Conservation (phyloP, 2,113 vertebrate genomes). For the Chionodraco myersi region DNA sequence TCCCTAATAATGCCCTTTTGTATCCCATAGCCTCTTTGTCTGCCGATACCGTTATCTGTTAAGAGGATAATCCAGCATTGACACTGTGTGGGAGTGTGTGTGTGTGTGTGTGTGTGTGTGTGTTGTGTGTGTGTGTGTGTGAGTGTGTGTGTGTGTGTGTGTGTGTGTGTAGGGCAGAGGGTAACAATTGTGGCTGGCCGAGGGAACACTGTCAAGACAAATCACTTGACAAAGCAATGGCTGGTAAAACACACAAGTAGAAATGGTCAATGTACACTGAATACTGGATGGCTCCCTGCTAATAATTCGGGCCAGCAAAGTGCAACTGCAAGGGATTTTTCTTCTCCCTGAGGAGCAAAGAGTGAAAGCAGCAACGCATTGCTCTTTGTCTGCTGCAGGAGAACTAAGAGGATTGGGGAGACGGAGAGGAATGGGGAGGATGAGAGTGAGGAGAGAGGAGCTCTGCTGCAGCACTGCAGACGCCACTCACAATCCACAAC, state of each 20-base stretch:
- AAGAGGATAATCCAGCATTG: slow-evolving; percentile 59
- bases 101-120: slow-evolving; percentile 12
- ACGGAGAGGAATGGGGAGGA: slow-evolving; percentile 53
- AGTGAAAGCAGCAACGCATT: slow-evolving; percentile 68
- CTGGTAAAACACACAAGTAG: slow-evolving; percentile 46
- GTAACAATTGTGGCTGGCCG: slow-evolving; percentile 51
- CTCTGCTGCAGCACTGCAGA: slow-evolving; percentile 49
- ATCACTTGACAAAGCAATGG: slow-evolving; percentile 64
- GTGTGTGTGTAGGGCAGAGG: slow-evolving; percentile 36
- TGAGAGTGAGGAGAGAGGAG: slow-evolving; percentile 44
- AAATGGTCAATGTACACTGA: slow-evolving; percentile 59
- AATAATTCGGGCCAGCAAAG: slow-evolving; percentile 75
- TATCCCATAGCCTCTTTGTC: slow-evolving; percentile 51
- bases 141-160: slow-evolving; percentile 19
- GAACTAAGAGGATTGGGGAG: slow-evolving; percentile 72
- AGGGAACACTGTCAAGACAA: slow-evolving; percentile 66
- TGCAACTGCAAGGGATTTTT: slow-evolving; percentile 76
- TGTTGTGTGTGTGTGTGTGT: slow-evolving; percentile 27
- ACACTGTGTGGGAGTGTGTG: slow-evolving; percentile 27
- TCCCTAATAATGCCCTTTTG: slow-evolving; percentile 51
- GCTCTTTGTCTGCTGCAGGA: slow-evolving; percentile 73
- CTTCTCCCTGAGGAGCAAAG: slow-evolving; percentile 65
- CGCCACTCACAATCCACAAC: slow-evolving; percentile 53
- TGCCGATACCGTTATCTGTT: slow-evolving; percentile 44
- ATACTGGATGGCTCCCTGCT: slow-evolving; percentile 53